phyloP scores from a whole-genome alignment of 2,113 vertebrate species.

The Sarotherodon lohbergeri region DNA sequence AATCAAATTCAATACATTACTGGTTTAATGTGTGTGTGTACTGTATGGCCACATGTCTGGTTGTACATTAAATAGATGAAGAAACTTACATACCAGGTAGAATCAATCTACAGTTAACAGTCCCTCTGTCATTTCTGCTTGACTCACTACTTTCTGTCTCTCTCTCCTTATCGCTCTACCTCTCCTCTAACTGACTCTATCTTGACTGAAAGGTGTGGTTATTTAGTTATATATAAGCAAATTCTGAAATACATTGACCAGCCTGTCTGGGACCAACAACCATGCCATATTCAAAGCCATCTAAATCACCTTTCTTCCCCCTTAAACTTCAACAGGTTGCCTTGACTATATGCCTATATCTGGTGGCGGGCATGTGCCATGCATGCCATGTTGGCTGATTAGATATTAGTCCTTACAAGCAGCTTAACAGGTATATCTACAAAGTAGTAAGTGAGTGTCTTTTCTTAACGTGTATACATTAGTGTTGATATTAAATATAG shows the following conservation, averaged over 20 bases:
- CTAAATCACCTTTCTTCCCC: rapidly evolving
- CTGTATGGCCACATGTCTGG: neutral
- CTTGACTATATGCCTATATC: neutral
- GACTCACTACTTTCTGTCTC: neutral
- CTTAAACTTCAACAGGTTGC: neutral
- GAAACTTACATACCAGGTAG: too few relatives aligned
- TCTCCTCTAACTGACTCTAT: too few relatives aligned
- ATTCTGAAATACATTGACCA: neutral
- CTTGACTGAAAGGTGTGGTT: neutral
- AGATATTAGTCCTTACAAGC: rapidly evolving
- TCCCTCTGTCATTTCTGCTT: neutral
- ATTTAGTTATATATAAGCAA: rapidly evolving
- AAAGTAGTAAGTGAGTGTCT: rapidly evolving
- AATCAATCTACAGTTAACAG: neutral
- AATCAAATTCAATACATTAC: neutral
- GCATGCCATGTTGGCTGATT: neutral
- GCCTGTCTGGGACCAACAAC: rapidly evolving
- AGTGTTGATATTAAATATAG: rapidly evolving
- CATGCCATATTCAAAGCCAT: rapidly evolving
- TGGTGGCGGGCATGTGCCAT: rapidly evolving
- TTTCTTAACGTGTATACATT: neutral
- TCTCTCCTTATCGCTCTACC: neutral
- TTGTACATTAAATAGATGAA: neutral
- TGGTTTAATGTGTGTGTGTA: neutral
- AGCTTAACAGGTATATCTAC: rapidly evolving